Base-by-base conservation (phyloP, 1,140 invertebrate species). In the Lucilia cuprina region DNA sequence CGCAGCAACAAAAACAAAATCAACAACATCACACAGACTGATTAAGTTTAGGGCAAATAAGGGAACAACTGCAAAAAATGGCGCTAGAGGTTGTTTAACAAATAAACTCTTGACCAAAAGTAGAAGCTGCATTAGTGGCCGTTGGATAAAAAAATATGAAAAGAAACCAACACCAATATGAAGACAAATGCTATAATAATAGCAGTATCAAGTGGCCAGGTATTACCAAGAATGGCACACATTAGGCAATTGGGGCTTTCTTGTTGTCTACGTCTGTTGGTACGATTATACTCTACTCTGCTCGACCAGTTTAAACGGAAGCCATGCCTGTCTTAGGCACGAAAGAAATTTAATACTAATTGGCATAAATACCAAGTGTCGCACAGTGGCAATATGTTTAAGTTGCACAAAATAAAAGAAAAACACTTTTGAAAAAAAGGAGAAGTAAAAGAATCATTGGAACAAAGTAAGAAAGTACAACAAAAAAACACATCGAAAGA, bases 321-420 rank as follows among this genome's bases (percentile, higher is more conserved):
- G 89, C 89, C 85, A 85, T 85, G 85, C 84, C 84, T 85, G 83
- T 83, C 82, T 74, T 84, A 87, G 89, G 88, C 87, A 89, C 89
- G 87, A 89, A 90, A 90, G 89, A 90, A 90, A 90, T 90, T 90
- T 90, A 89, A 90, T 90, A 90, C 89, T 90, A 90, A 90, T 90
- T 90, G 89, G 89, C 89, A 90, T 90, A 90, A 90, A 90, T 90
- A 90, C 89, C 89, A 90, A 90, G 87, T 90, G 89, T 90, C 86
- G 88, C 85, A 86, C 85, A 87, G 85, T 86, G 85, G 86, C 80
- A 82, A 78, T 50, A 21, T 83, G 74, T 77, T 75, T 21, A 80
- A 85, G 84, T 83, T 55, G 83, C 83, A 82, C 82, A 87, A 82
- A 82, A 74, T 34, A 35, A 74, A 74, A 49, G 41, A 70, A 70